Evolutionary conservation across 2,113 vertebrate genomes (phyloP).

Genomic region (Gymnobelideus leadbeateri): DNA sequence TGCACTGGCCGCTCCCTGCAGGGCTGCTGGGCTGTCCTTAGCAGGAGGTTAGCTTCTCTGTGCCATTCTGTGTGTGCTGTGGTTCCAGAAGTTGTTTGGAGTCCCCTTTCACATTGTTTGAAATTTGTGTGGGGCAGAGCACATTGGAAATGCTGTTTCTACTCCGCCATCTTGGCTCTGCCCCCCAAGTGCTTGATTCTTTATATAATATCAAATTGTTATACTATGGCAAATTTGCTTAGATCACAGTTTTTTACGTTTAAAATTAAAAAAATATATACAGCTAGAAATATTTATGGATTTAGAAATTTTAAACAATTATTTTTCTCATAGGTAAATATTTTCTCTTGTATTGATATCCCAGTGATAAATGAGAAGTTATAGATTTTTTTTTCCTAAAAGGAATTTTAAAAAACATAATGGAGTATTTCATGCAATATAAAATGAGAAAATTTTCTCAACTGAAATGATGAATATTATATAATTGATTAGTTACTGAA

Average conservation of each 20-base stretch:
- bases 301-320: conserved; percentile 49
- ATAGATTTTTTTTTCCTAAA: conserved; percentile 52
- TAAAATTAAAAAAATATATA: conserved; percentile 47
- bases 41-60: too few relatives aligned
- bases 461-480: conserved; percentile 45
- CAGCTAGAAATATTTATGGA: conserved; percentile 44
- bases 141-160: too few relatives aligned
- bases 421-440: conserved; percentile 31
- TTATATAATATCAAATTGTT: conserved; percentile 55
- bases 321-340: conserved; percentile 67
- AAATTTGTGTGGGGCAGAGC: too few relatives aligned
- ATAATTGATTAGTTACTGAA: conserved; percentile 41
- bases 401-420: conserved; percentile 35
- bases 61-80: too few relatives aligned
- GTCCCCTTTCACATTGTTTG: too few relatives aligned
- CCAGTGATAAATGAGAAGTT: conserved; percentile 45
- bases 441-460: conserved; percentile 54
- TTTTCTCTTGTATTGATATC: conserved; percentile 51
- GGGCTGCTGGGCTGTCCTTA: too few relatives aligned
- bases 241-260: conserved; percentile 74
- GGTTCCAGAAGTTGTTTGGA: too few relatives aligned
- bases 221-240: conserved; percentile 67
- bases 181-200: not conserved
- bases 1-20: too few relatives aligned
- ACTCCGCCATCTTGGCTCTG: too few relatives aligned